These are phyloP conservation scores for Nyctereutes procyonoides DNA, from an alignment of 2,113 vertebrate species.

Conservation along the genomic window DNA sequence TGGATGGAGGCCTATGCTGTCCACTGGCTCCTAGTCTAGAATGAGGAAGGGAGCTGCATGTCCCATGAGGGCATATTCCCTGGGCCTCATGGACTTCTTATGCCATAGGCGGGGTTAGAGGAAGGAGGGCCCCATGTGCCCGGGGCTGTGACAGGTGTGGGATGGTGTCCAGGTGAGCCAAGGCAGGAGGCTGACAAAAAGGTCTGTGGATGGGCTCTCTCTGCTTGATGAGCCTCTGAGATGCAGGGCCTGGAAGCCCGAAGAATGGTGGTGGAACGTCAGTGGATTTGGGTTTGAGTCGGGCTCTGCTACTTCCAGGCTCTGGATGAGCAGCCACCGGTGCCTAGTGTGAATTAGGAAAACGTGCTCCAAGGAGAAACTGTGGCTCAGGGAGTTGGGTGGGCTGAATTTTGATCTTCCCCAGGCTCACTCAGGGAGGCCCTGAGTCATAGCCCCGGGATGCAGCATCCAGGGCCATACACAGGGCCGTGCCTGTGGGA, in stretches of 20 bases:
- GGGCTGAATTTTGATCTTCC: background rate
- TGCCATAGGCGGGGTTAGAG: rapidly evolving
- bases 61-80: background rate
- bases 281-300: background rate
- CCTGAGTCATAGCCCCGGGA: background rate
- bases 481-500: background rate
- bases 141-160: background rate
- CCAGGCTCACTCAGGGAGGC: no score
- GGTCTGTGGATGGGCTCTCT: background rate
- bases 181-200: background rate
- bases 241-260: background rate
- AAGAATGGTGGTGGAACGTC: rapidly evolving
- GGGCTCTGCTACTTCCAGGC: background rate
- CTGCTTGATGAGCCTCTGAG: background rate
- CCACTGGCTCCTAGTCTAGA: background rate
- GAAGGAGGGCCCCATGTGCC: background rate
- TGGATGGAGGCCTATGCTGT: background rate
- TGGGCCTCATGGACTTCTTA: background rate
- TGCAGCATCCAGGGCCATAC: background rate
- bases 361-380: background rate
- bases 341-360: background rate
- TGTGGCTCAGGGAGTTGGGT: background rate
- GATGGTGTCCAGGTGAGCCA: no score
- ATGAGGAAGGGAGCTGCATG: background rate
- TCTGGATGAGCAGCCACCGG: no score